Evolutionary conservation across 2,113 vertebrate species (phyloP).

Genomic region (Anser brachyrhynchus): DNA sequence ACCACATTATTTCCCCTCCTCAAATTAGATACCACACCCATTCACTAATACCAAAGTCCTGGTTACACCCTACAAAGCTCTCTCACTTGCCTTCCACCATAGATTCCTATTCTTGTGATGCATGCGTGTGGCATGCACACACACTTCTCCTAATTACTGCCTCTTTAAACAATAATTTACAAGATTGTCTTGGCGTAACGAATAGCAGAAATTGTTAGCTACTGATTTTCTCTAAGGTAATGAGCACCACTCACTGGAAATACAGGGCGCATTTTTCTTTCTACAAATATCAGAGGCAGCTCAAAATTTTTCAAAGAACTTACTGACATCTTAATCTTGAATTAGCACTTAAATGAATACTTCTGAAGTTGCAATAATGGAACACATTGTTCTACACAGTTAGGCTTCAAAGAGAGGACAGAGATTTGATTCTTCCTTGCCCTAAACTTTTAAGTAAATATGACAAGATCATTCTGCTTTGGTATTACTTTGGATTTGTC

Average conservation of each 20-base stretch:
- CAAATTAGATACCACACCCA: background rate
- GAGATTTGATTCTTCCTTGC: background rate
- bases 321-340: background rate
- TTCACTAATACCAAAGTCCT: background rate
- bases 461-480: background rate
- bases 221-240: background rate
- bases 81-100: background rate
- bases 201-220: background rate
- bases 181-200: background rate
- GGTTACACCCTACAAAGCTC: background rate
- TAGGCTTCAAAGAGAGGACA: background rate
- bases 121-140: too few species aligned
- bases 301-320: background rate
- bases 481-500: background rate
- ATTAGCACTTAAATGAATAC: background rate
- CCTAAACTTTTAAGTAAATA: background rate
- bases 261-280: background rate
- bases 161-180: background rate
- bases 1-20: background rate
- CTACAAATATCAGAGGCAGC: background rate
- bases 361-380: background rate
- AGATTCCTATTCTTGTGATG: background rate
- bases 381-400: background rate
- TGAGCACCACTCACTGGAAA: background rate
- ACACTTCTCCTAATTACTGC: background rate